Evolutionary conservation across 1,140 invertebrate genomes (phyloP).

Genomic region (Pantala flavescens): DNA sequence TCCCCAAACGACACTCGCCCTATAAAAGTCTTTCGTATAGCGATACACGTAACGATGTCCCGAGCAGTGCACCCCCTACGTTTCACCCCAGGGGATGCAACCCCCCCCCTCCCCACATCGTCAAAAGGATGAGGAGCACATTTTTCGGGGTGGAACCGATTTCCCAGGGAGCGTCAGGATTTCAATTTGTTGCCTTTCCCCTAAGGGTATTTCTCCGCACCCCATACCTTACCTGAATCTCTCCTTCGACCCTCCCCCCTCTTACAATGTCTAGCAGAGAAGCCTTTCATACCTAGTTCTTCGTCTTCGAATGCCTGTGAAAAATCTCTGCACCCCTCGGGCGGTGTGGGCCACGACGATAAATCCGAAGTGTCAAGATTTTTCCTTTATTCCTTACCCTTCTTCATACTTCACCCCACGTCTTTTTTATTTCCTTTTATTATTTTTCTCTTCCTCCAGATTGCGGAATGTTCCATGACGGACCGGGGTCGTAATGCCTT

Average conservation of each 20-base stretch:
- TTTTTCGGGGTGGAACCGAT: background rate
- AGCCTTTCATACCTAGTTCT: no score
- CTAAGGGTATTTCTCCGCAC: background rate
- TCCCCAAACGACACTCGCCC: background rate
- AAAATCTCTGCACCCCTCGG: no score
- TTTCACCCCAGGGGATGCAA: background rate
- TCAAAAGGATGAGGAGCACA: background rate
- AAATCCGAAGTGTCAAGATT: background rate
- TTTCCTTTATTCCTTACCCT: background rate
- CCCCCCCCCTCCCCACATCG: background rate
- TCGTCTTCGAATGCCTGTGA: no score
- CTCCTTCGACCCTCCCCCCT: background rate
- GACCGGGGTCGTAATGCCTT: background rate
- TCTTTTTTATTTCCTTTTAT: background rate
- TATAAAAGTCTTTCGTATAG: background rate
- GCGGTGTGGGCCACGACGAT: background rate
- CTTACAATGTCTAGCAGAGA: background rate
- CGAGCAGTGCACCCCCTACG: background rate
- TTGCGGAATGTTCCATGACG: background rate
- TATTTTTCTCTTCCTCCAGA: background rate
- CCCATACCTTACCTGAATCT: background rate
- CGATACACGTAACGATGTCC: background rate
- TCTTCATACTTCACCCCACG: background rate
- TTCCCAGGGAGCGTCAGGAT: background rate
- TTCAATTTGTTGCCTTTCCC: slow-evolving; percentile 9